Base-by-base conservation (phyloP, 2,797 vertebrate species). In the Stomatorhinus walkeri region DNA sequence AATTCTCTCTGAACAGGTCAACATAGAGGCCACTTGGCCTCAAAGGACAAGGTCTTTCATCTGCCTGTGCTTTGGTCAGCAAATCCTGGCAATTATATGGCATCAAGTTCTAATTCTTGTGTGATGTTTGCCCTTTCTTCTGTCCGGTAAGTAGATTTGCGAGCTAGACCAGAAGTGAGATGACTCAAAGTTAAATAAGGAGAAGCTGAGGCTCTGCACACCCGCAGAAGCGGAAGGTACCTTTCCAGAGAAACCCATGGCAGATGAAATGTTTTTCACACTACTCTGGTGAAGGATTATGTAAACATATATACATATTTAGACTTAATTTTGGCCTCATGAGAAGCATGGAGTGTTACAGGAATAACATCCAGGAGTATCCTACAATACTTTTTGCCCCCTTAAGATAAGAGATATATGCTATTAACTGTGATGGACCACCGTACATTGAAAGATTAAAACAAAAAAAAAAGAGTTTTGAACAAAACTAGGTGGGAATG, bases 371-470 rank as follows among this genome's bases (percentile, higher is more conserved):
- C 92, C 90, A 93, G 91, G 94, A 91, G 91, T 87, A 91, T 90
- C 89, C 79, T 90, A 90, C 91, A 93, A 94, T 93, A 93, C 90
- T 94, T 94, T 90, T 56, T n/a, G 54, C n/a, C 54, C 93, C 89
- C 79, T 54, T 92, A 90, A 87, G 89, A 88, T 87, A 91, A 49
- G 19, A 87, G 89, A 91, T 91, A 56, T 56, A 56, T n/a, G 54
- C 19, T 56, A n/a, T 56, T 54, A 22, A 51, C 90, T 93, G 91
- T 92, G 92, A 48, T 93, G 90, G 91, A 91, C 90, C 91, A 91
- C 14, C 40, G 88, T 87, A 90, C 87, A 46, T 40, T 88, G 59
- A 87, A 43, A 59, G 8, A 54, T 12, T 14, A 52, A 83, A 81
- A 76, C 48, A 52, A 40, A 56, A 4, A 56, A 4, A 36, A 52